phyloP scores from a whole-genome alignment of 1,140 invertebrate genomes.

The Drosophila nannoptera region DNA sequence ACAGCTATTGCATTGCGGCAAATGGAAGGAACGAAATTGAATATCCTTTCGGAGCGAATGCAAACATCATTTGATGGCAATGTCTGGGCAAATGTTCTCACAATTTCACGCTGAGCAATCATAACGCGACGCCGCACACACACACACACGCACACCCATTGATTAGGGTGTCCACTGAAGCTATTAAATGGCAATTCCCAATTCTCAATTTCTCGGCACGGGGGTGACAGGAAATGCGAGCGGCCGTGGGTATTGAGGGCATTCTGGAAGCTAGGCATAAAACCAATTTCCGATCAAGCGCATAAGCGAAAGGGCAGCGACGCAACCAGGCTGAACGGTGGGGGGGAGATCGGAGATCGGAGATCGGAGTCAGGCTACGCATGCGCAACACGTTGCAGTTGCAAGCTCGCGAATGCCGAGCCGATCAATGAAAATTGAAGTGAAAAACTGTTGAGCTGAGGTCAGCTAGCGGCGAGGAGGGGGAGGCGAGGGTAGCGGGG shows the following conservation, averaged over 20 bases:
- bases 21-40: conserved; percentile 46
- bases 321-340: conserved; percentile 45
- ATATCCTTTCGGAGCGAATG: conserved; percentile 48
- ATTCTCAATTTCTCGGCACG: conserved; percentile 12
- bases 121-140: conserved; percentile 41
- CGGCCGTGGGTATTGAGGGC: conserved; percentile 20
- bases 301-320: conserved; percentile 42
- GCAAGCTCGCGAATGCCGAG: conserved; percentile 22
- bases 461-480: conserved; percentile 4
- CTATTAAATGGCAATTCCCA: conserved; percentile 50
- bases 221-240: conserved; percentile 57
- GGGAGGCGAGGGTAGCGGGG: conserved; percentile 4
- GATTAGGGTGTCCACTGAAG: conserved; percentile 69
- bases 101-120: conserved; percentile 74
- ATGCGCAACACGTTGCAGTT: conserved; percentile 69
- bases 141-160: not conserved
- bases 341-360: not conserved
- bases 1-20: conserved; percentile 66
- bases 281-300: conserved; percentile 73
- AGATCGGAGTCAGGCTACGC: conserved; percentile 37
- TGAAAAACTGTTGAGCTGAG: conserved; percentile 65
- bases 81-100: conserved; percentile 54
- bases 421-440: conserved; percentile 69
- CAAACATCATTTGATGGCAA: conserved; percentile 62
- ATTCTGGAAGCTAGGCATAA: conserved; percentile 52